These are phyloP conservation scores for Neopipo cinnamomea DNA, from an alignment of 2,113 vertebrate genomes.

Conservation along the genomic window DNA sequence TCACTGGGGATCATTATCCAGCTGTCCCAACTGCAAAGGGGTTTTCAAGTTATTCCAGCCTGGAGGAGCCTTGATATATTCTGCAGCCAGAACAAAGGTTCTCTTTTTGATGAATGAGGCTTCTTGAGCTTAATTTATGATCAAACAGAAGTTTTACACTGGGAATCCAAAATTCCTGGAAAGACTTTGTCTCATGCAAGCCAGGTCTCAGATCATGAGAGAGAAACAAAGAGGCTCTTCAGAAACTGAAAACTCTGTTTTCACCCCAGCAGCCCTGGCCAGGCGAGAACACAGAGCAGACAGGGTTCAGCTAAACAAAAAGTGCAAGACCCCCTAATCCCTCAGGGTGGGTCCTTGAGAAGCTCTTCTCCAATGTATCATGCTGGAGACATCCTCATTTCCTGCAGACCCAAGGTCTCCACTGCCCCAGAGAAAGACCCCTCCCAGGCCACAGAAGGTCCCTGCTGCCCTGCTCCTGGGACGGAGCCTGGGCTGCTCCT, in stretches of 20 bases:
- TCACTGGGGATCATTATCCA: not conserved
- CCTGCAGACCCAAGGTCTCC: not conserved
- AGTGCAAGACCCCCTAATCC: not conserved
- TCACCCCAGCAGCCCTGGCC: not conserved
- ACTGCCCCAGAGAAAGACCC: not conserved
- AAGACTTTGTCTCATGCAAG: not conserved
- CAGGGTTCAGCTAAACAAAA: not conserved
- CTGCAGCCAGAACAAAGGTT: not conserved
- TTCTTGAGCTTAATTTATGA: constrained; percentile 2
- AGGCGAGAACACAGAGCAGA: not conserved
- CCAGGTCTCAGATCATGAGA: not conserved
- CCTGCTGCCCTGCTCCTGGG: not conserved
- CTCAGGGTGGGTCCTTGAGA: not conserved
- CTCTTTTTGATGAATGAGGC: not conserved
- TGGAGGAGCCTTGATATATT: not conserved
- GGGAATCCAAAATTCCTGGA: not conserved
- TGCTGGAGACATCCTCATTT: not conserved
- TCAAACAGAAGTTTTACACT: not conserved
- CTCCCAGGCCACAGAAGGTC: not conserved
- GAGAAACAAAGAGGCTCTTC: constrained; percentile 16
- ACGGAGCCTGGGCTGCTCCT: not conserved
- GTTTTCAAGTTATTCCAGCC: not conserved
- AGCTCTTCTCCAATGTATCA: not conserved
- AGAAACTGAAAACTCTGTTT: not conserved
- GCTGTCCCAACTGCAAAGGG: not conserved